These are phyloP conservation scores for Platysternon megacephalum DNA, from an alignment of 2,113 vertebrate species.

Conservation along the genomic window DNA sequence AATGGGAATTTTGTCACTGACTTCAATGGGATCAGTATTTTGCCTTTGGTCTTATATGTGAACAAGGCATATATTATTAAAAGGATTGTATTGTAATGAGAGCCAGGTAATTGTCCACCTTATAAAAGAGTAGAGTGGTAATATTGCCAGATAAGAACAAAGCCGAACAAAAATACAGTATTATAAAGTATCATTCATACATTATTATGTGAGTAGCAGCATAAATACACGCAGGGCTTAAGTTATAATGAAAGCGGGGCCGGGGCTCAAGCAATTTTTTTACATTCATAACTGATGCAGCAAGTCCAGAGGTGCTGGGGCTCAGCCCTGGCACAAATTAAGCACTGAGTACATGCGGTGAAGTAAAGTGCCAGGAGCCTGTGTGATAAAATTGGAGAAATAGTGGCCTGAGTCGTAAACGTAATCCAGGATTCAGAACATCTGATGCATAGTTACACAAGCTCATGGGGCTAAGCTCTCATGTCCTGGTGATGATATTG, in stretches of 20 bases:
- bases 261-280: no score
- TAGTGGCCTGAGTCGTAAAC: constrained; percentile 16
- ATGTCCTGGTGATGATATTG: background rate
- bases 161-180: background rate
- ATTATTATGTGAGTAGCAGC: background rate
- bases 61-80: background rate
- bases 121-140: constrained; percentile 28
- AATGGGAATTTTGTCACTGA: background rate
- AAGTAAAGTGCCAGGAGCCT: constrained; percentile 4
- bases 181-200: background rate
- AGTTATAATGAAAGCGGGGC: no score
- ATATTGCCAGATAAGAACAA: background rate
- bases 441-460: background rate
- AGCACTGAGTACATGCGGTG: background rate
- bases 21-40: constrained; percentile 6
- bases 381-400: constrained; percentile 37
- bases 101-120: background rate
- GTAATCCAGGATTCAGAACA: constrained; percentile 28
- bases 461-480: constrained; percentile 40
- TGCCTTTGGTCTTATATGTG: background rate
- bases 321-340: no score
- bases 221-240: background rate
- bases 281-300: no score
- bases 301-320: no score
- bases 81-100: background rate